Evolutionary conservation across 2,888 invertebrate genomes (phyloP), one percentile per base, ranked within the genome.

Genomic region (Dicranocentrus wangi): DNA sequence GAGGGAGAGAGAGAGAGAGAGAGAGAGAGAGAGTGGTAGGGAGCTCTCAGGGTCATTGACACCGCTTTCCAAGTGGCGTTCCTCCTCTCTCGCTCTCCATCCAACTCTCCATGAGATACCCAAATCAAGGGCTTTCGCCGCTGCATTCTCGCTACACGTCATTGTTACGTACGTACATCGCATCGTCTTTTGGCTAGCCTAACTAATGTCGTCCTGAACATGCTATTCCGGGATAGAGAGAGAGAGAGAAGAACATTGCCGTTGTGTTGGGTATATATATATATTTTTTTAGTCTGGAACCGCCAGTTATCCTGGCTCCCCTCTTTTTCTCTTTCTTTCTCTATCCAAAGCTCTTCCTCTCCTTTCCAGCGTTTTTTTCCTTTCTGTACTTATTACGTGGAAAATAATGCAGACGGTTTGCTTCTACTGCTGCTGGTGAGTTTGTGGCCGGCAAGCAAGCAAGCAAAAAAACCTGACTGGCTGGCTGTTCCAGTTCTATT

Each of bases 31-130:
- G 65, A 47, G 51, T 61, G 69, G 7, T 2, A 58, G 13, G 70
- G 81, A 65, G 81, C 75, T 63, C 81, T 81, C 75, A 81, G 81
- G 81, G 81, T 81, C 81, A 81, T 81, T 81, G 81, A 81, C 81
- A 81, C 81, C 61, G 75, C 32, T 75, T 70, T 81, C 68, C 75
- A 60, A 79, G 69, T 72, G 80, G 72, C 73, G 80, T 68, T 72
- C 65, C 66, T 43, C 47, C n/a, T n/a, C n/a, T n/a, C n/a, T n/a
- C n/a, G n/a, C n/a, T n/a, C n/a, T n/a, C n/a, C n/a, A n/a, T n/a
- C n/a, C n/a, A n/a, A n/a, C n/a, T 19, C 47, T 66, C 66, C 66
- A 66, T 66, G 51, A 66, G 21, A 42, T 39, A 27, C 1, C 17
- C 63, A 47, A 66, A 66, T 66, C 66, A 66, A 63, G 63, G 63